These are phyloP conservation scores for Gadopsis marmoratus DNA, from an alignment of 2,797 vertebrate species.

Conservation along the genomic window DNA sequence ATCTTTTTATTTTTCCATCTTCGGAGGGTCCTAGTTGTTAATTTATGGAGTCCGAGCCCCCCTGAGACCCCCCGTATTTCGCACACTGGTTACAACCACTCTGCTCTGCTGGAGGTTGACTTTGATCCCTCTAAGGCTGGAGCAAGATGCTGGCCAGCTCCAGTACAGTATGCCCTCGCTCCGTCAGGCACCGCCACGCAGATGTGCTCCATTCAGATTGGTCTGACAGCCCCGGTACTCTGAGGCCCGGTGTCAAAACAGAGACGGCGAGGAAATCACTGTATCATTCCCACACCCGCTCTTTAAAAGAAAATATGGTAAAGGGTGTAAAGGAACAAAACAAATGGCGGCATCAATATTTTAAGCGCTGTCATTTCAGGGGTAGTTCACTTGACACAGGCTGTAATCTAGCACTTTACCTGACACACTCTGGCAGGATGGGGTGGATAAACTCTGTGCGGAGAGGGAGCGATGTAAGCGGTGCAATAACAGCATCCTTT, in stretches of 20 bases:
- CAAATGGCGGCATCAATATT: conserved; percentile 58
- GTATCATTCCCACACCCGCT: conserved; percentile 13
- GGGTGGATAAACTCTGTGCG: conserved; percentile 45
- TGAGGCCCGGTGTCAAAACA: conserved; percentile 36
- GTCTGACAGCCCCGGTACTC: conserved; percentile 28
- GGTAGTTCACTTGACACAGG: conserved; percentile 40
- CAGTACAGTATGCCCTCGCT: conserved; percentile 13
- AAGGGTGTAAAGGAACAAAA: conserved; percentile 39
- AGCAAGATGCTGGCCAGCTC: conserved; percentile 15
- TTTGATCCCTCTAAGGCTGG: conserved; percentile 66
- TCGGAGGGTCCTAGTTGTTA: too few species aligned
- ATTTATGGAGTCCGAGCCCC: too few species aligned
- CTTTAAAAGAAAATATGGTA: neutral
- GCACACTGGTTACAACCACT: conserved; percentile 44
- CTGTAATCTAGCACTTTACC: conserved; percentile 68
- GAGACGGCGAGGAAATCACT: conserved; percentile 40
- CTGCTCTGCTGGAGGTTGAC: conserved; percentile 61
- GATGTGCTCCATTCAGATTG: conserved; percentile 30
- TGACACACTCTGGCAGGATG: conserved; percentile 56
- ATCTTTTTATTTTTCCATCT: too few species aligned
- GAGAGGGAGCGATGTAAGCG: conserved; percentile 43
- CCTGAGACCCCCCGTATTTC: too few species aligned
- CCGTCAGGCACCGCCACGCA: conserved; percentile 23
- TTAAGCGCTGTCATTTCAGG: conserved; percentile 35
- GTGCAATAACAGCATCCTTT: conserved; percentile 67